Base-by-base conservation (phyloP, 2,888 invertebrate genomes). In the Drosophila niveifrons region DNA sequence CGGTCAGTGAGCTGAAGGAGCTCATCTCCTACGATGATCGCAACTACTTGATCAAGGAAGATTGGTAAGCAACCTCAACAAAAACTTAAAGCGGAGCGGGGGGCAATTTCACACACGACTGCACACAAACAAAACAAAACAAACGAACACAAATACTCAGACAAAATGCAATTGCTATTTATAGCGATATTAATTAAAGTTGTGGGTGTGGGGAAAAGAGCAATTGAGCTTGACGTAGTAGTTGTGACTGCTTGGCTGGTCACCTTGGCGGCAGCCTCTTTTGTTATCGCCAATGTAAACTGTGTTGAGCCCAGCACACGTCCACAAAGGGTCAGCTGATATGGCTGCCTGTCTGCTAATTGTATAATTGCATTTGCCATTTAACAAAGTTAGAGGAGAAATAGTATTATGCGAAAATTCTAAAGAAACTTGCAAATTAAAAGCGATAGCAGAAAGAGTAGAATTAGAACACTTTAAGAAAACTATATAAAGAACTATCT, bases 11-110 rank as follows among this genome's bases (percentile, higher is more conserved):
- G 10, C 84, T 92, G 2, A 90, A 89, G 66, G 92, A 92, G 63
- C 63, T 92, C 11, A 88, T 90, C n/a, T 85, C 92, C 11, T 93
- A 93, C 68, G 93, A 93, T 72, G 93, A 93, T 88, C 90, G 91
- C 47, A 93, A 93, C 72, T 93, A 88, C 76, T 82, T 90, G 6
- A 90, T 93, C 56, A 74, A 85, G 56, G 92, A 90, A 76, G 93
- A 93, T 81, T 85, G 89, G 93, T 93, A 75, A 91, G 92, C 62
- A 23, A 23, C 23, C 23, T 11, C 4, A 31, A 31, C 9, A 9
- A 31, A 31, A 0, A 10, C 31, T 2, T 2, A 6, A n/a, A 6
- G n/a, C 4, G 11, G n/a, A 36, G n/a, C 36, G 36, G 36, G 36
- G 36, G 36, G 36, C 36, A 48, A 28, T 53, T 58, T 50, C 13